Evolutionary conservation across 2,113 vertebrate species (phyloP).

Genomic region (Proterorhinus semilunaris): DNA sequence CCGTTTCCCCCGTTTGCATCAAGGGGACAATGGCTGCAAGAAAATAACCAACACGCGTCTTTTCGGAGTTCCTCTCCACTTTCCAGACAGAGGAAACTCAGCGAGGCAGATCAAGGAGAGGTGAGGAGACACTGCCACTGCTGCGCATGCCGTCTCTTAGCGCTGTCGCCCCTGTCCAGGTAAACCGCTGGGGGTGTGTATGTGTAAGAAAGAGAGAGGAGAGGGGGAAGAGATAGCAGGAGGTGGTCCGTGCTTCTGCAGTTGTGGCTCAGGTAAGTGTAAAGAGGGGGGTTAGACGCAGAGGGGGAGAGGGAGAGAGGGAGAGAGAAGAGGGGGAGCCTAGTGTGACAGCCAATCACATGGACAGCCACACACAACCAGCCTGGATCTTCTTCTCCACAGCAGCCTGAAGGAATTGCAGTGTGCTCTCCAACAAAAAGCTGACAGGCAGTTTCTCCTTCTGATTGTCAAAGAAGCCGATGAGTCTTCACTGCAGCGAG

Average conservation of each 20-base stretch:
- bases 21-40: conserved; percentile 62
- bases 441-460: conserved; percentile 64
- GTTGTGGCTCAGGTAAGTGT: conserved; percentile 78
- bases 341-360: conserved; percentile 64
- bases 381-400: conserved; percentile 35
- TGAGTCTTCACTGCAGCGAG: conserved; percentile 56
- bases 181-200: conserved; percentile 58
- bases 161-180: conserved; percentile 71
- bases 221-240: conserved; percentile 26
- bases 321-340: conserved; percentile 51
- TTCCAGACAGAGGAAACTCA: conserved; percentile 67
- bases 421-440: conserved; percentile 66
- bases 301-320: conserved; percentile 17
- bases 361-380: conserved; percentile 4
- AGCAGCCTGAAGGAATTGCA: conserved; percentile 61
- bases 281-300: conserved; percentile 48
- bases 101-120: conserved; percentile 60
- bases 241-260: conserved; percentile 61
- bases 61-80: conserved; percentile 60
- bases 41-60: conserved; percentile 22
- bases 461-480: conserved; percentile 51
- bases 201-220: conserved; percentile 12
- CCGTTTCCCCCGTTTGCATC: conserved; percentile 48
- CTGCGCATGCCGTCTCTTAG: conserved; percentile 62
- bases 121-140: conserved; percentile 57